Base-by-base conservation (phyloP, 2,113 vertebrate species). In the Phaethon lepturus region DNA sequence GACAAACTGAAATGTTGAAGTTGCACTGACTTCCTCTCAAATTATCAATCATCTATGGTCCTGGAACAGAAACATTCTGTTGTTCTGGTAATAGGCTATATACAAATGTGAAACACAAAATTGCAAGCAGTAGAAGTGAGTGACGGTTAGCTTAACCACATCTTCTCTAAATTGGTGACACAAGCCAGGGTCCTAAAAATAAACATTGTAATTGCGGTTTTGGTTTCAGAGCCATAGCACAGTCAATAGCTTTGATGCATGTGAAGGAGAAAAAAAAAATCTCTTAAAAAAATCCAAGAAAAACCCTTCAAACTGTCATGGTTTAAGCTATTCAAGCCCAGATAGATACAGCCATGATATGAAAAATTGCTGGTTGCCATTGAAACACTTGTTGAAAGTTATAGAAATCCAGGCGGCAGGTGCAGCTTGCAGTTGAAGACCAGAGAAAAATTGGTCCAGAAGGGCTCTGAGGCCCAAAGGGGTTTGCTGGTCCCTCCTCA, bases 161-260 rank as follows among this genome's bases (percentile, higher is more conserved):
- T 97, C 95, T 96, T 98, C 97, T 97, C 94, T 80, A 97, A 98
- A 97, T 86, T 82, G 97, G 96, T 95, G 95, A 90, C 96, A 94
- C 81, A 67, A 94, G 92, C 52, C 89, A 79, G 60, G 25, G 92
- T 62, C 96, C 97, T 97, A 97, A 98, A 98, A 96, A 96, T 97
- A 98, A 97, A 94, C 93, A 20, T 45, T 23, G 88, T 90, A 90
- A 45, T 63, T 98, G 97, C 59, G 97, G 97, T 96, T 98, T 98
- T 89, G 97, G 91, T 95, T 92, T 95, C 73, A 88, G 94, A 95
- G 89, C 86, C 81, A 52, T 52, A 17, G 31, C 17, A 38, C 55
- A 91, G 96, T 75, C 94, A 75, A 96, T 95, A 59, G 94, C 60
- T 79, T 76, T 90, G 86, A 42, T 64, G 56, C 71, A 45, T 25